Conservation (phyloP, 35 echinoderm and acorn worm genomes). For the Stichopus chloronotus region DNA sequence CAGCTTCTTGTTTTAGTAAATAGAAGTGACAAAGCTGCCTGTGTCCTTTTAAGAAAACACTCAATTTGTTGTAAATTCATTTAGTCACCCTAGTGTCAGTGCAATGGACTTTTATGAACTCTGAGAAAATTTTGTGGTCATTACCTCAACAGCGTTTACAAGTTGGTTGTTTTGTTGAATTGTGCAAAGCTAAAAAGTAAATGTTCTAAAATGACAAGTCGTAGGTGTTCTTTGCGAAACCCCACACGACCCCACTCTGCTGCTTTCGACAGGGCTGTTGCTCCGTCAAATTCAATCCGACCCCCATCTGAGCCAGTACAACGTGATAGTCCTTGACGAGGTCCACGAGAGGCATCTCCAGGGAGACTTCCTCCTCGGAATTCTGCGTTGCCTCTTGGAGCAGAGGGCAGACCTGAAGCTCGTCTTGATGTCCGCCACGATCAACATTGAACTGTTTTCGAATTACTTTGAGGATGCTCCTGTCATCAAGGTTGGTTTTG, state of each 20-base stretch:
- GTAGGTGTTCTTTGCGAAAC: neutral
- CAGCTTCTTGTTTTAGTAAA: no score
- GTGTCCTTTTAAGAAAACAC: no score
- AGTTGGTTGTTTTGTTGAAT: no score
- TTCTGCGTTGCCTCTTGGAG: slow-evolving; percentile 85
- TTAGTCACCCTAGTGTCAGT: no score
- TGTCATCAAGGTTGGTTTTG: slow-evolving; percentile 78
- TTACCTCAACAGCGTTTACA: no score
- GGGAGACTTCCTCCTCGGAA: slow-evolving; percentile 92
- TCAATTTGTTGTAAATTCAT: no score
- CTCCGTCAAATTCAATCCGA: slow-evolving; percentile 83
- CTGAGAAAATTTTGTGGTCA: no score
- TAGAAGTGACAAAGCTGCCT: no score
- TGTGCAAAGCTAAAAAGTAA: no score
- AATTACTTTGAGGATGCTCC: slow-evolving; percentile 89
- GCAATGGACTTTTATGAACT: no score
- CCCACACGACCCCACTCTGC: neutral
- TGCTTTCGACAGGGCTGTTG: slow-evolving; percentile 65
- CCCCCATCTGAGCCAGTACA: slow-evolving; percentile 82
- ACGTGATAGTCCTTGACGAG: slow-evolving; percentile 93
- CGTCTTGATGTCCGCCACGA: slow-evolving; percentile 95
- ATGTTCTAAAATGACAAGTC: no score
- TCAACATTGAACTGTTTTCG: slow-evolving; percentile 95
- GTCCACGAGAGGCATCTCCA: slow-evolving; percentile 91
- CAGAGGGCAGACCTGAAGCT: slow-evolving; percentile 91